Evolutionary conservation across 2,797 vertebrate genomes (phyloP).

Genomic region (Hylomyscus alleni): DNA sequence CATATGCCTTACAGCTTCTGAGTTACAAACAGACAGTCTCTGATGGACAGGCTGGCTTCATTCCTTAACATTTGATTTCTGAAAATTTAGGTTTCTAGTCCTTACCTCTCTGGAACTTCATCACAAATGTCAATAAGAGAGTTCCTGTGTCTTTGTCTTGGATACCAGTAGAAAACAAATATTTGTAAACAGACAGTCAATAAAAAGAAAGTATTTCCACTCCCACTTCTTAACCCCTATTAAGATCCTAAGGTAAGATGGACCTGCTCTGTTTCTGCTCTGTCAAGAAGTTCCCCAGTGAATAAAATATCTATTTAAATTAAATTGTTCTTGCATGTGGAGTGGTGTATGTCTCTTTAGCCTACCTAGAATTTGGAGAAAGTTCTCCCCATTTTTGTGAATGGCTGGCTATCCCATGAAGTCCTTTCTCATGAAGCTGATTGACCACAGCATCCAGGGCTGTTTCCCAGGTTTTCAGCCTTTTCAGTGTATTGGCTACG

Average conservation of each 20-base stretch:
- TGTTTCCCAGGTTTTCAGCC: neutral
- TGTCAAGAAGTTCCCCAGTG: neutral
- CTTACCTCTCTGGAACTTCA: neutral
- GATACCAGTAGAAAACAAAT: neutral
- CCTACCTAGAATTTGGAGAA: neutral
- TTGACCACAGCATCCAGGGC: neutral
- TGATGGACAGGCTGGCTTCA: neutral
- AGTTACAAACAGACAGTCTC: neutral
- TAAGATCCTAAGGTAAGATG: neutral
- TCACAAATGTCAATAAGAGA: neutral
- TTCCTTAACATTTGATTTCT: slow-evolving; percentile 20
- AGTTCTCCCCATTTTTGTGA: neutral
- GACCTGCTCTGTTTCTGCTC: neutral
- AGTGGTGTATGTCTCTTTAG: neutral
- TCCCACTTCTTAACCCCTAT: neutral
- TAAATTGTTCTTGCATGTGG: neutral
- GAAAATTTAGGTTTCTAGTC: neutral
- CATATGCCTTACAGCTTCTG: neutral
- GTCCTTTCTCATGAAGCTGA: neutral
- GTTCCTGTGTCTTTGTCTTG: neutral
- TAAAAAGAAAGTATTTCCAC: neutral
- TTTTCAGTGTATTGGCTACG: neutral
- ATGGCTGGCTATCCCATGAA: neutral
- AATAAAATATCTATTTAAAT: neutral
- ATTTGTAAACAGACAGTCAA: neutral